A percentile compares a stretch with the other conserved stretches of the same genome.
phyloP scores from a whole-genome alignment of 37 sponge, comb jelly and placozoan species.

The Chondrosia reniformis region DNA sequence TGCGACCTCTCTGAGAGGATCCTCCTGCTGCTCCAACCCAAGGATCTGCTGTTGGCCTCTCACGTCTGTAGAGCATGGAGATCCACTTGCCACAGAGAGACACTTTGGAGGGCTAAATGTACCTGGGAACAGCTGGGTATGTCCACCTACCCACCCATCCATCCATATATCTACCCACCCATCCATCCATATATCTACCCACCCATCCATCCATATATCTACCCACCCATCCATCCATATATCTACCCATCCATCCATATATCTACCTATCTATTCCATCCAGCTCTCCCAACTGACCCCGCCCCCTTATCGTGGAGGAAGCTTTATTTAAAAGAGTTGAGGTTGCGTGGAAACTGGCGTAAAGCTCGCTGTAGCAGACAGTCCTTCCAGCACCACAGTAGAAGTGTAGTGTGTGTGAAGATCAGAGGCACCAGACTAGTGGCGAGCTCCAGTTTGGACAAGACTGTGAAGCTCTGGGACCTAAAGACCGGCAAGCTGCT shows the following conservation, averaged over 20 bases:
- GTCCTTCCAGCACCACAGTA: constrained; percentile 33
- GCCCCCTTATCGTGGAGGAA: constrained; percentile 32
- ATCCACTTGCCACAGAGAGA: constrained; percentile 29
- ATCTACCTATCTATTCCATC: background rate
- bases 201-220: too few species aligned
- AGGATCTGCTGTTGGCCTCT: constrained; percentile 38
- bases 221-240: too few species aligned
- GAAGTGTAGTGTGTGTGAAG: constrained; percentile 56
- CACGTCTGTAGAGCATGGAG: constrained; percentile 59
- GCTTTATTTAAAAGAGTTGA: constrained; percentile 45
- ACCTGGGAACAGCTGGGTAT: constrained; percentile 21
- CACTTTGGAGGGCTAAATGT: constrained; percentile 45
- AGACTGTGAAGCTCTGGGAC: constrained; percentile 71
- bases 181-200: too few species aligned
- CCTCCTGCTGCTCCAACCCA: constrained; percentile 28
- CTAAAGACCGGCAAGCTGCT: constrained; percentile 32
- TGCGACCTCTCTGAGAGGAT: background rate
- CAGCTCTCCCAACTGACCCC: constrained; percentile 44
- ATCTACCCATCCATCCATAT: too few species aligned
- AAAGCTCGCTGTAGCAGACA: constrained; percentile 22
- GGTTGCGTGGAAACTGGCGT: constrained; percentile 63
- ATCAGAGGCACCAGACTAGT: constrained; percentile 26
- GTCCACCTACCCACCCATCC: too few species aligned
- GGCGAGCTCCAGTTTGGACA: constrained; percentile 62
- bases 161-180: too few species aligned